Base-by-base conservation (phyloP, 2,113 vertebrate genomes). In the Spermophilus dauricus region DNA sequence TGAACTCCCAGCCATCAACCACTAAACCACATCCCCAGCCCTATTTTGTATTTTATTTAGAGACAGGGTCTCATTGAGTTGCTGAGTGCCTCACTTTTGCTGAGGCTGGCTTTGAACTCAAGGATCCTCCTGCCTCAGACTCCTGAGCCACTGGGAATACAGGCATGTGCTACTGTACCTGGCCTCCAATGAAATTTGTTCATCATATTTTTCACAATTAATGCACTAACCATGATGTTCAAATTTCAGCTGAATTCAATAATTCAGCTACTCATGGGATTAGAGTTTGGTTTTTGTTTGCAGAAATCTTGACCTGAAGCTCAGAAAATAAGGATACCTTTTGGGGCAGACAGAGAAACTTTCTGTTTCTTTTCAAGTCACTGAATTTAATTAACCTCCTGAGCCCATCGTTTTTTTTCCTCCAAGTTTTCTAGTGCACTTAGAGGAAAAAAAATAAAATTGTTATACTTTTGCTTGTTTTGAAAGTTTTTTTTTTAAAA, bases 361-460 rank as follows among this genome's bases (percentile, higher is more conserved):
- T 96, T 94, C 12, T 95, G 32, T 91, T 97, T 93, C 9, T 63
- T 97, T 77, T 34, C 9, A 6, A n/a, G n/a, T 78, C 8, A 30
- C 86, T 83, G 76, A 90, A 80, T 93, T 77, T 87, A 87, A 63
- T 89, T 87, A 87, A 80, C 9, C 63, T 84, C 3, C 30, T 28
- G 32, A 95, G 37, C 17, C 20, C 22, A 72, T 76, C 8, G 42
- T 88, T 56, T 28, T 34, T 63, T 70, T 45, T 45, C 30, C 39
- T 81, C 20, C 20, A 85, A 17, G 34, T 77, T 93, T 86, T 88
- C 42, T 53, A 63, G 65, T 70, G 20, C 2, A 81, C 14, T 89
- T 92, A 75, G 34, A 75, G 88, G 4, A 80, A 75, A 73, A 42
- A 75, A 22, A 11, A 26, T 26, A 8, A 39, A 53, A 14, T 18